Percentiles rank a stretch among this genome's conserved stretches.
Evolutionary conservation across 2,888 invertebrate genomes (phyloP).

Genomic region (Andrena fulva): DNA sequence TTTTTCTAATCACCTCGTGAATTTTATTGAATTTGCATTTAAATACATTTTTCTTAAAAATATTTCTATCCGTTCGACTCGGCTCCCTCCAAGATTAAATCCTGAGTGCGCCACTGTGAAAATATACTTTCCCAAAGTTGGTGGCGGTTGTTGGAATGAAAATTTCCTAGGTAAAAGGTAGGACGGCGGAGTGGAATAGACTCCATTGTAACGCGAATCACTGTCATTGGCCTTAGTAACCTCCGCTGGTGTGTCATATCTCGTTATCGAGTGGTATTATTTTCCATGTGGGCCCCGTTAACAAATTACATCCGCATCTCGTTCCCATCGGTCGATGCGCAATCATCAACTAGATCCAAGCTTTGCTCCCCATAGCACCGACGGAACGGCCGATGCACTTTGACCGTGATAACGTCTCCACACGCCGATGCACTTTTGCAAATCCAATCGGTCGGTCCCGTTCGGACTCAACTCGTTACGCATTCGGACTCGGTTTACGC

Average conservation of each 20-base stretch:
- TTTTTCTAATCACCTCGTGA: too few species aligned
- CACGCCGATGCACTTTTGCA: conserved; percentile 20
- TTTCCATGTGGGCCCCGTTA: conserved; percentile 65
- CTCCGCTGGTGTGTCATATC: conserved; percentile 49
- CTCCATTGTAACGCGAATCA: conserved; percentile 1
- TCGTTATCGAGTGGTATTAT: conserved; percentile 60
- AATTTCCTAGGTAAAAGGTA: neutral
- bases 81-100: too few species aligned
- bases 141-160: too few species aligned
- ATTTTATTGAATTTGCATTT: too few species aligned
- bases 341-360: conserved; percentile 50
- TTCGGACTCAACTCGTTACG: neutral
- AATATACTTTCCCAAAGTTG: too few species aligned
- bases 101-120: too few species aligned
- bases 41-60: too few species aligned
- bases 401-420: conserved; percentile 29
- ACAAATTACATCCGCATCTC: conserved; percentile 77
- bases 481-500: neutral
- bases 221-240: conserved; percentile 69
- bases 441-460: neutral
- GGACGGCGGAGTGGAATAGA: neutral
- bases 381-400: conserved; percentile 45
- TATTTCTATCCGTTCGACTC: too few species aligned
- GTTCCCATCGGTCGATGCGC: conserved; percentile 67
- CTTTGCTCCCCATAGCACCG: conserved; percentile 24